Evolutionary conservation across 2,797 vertebrate species (phyloP).

Genomic region (Phrynocephalus forsythii): DNA sequence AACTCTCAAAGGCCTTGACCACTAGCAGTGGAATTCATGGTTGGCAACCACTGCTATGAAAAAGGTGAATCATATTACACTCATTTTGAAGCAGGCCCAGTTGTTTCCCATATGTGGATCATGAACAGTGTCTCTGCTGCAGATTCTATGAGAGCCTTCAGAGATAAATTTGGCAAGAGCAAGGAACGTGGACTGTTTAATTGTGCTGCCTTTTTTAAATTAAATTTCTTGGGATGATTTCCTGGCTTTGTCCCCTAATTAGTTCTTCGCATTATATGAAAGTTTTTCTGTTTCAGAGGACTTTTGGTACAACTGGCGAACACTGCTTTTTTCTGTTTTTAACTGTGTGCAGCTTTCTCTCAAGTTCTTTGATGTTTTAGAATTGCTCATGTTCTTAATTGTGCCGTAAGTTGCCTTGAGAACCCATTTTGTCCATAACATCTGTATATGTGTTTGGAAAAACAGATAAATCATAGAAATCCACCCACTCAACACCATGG

Average conservation of each 20-base stretch:
- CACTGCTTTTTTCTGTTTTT: neutral
- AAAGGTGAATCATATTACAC: neutral
- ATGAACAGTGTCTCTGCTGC: neutral
- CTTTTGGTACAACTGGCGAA: neutral
- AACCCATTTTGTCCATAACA: neutral
- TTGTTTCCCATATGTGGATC: neutral
- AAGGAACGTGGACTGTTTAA: neutral
- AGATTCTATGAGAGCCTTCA: neutral
- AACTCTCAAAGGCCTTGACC: no score
- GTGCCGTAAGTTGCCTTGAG: no score
- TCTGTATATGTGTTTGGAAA: neutral
- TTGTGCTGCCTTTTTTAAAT: neutral
- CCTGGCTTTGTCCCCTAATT: neutral
- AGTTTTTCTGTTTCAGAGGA: neutral
- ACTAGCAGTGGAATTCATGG: no score
- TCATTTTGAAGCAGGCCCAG: neutral
- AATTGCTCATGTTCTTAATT: neutral
- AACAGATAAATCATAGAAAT: neutral
- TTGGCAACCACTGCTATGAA: neutral
- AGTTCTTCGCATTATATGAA: neutral
- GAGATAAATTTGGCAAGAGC: neutral
- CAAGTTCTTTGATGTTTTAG: neutral
- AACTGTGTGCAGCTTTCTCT: neutral
- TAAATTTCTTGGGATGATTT: neutral
- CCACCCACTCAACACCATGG: no score